phyloP scores from a whole-genome alignment of 2,797 vertebrate species.

The Propithecus perrieri region DNA sequence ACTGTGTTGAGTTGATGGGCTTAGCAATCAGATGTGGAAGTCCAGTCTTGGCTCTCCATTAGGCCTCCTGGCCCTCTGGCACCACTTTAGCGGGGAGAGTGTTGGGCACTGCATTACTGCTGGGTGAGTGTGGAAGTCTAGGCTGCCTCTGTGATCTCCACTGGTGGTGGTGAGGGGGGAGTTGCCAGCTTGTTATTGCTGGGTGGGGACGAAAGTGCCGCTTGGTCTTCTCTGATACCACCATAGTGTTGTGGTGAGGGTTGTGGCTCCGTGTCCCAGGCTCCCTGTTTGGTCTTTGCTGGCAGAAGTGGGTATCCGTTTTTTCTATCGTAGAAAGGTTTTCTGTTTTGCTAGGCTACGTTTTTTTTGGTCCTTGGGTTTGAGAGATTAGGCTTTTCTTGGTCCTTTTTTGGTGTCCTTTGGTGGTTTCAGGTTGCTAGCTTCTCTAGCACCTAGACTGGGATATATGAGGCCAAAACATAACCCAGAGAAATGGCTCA shows the following conservation, averaged over 20 bases:
- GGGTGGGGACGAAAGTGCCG: not conserved
- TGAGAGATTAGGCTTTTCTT: not conserved
- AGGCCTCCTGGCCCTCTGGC: too few species aligned
- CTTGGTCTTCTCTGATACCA: not conserved
- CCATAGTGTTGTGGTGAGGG: not conserved
- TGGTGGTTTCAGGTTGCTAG: not conserved
- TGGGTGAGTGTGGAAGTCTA: too few species aligned
- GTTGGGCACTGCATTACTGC: not conserved
- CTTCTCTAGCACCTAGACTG: not conserved
- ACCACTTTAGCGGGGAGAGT: too few species aligned
- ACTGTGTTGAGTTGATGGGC: too few species aligned
- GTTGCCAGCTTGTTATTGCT: not conserved
- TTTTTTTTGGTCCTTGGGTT: not conserved
- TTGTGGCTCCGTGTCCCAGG: not conserved
- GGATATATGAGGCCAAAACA: not conserved
- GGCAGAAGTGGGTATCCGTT: not conserved
- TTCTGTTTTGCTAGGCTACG: not conserved
- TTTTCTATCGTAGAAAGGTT: not conserved
- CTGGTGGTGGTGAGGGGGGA: too few species aligned
- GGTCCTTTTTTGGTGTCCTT: not conserved
- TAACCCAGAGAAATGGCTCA: not conserved
- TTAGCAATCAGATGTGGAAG: too few species aligned
- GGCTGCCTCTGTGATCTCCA: too few species aligned
- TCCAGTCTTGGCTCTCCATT: too few species aligned
- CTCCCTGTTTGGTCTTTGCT: not conserved